Percentiles rank a stretch among this genome's conserved stretches.
phyloP scores from a whole-genome alignment of 2,888 invertebrate species.

The Phorcus lineatus region DNA sequence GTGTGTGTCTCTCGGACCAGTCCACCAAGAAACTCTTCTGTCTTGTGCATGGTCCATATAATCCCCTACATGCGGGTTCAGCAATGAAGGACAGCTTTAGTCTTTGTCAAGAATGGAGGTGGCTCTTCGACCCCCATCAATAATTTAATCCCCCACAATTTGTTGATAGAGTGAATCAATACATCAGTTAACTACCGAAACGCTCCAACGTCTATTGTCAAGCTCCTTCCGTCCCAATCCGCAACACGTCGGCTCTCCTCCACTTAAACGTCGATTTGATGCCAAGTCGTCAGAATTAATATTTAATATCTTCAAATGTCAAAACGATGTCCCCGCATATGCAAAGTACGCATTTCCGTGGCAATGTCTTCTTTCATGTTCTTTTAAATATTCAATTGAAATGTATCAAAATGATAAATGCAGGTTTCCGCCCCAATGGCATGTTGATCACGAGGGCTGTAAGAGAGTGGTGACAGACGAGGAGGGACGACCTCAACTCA shows the following conservation, averaged over 20 bases:
- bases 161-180: constrained; percentile 21
- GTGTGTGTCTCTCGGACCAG: background rate
- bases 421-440: background rate
- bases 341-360: too few relatives aligned
- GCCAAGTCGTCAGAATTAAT: too few relatives aligned
- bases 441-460: background rate
- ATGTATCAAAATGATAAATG: too few relatives aligned
- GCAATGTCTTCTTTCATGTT: too few relatives aligned
- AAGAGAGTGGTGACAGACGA: background rate
- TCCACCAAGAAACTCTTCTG: background rate
- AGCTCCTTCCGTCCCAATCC: background rate
- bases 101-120: background rate
- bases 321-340: too few relatives aligned
- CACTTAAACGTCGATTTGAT: too few relatives aligned
- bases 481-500: background rate
- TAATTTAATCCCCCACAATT: constrained; percentile 21
- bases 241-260: too few relatives aligned
- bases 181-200: constrained; percentile 3
- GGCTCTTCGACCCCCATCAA: constrained; percentile 13
- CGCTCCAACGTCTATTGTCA: background rate
- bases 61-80: background rate
- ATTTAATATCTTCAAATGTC: too few relatives aligned
- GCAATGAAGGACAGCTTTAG: background rate
- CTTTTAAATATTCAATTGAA: too few relatives aligned
- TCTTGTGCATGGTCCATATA: background rate